Evolutionary conservation across 2,797 vertebrate species (phyloP).

Genomic region (Cuculus canorus): DNA sequence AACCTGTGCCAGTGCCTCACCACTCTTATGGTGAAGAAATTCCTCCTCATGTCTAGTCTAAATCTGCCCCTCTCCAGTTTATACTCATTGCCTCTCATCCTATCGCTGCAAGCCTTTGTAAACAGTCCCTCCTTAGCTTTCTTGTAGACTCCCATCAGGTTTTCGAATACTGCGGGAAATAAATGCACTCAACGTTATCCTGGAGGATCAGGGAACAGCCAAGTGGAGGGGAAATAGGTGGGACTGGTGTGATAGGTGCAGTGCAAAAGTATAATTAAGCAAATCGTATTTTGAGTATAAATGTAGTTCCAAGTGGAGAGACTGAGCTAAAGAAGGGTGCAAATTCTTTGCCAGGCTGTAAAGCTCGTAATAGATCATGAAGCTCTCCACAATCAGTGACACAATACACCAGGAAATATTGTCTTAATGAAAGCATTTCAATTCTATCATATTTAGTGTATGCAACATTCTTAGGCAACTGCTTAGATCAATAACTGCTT

Average conservation of each 20-base stretch:
- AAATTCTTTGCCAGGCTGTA: neutral
- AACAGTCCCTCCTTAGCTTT: too few species aligned
- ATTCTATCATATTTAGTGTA: neutral
- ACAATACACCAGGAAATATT: neutral
- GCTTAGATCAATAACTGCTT: neutral
- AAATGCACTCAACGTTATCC: neutral
- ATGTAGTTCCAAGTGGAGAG: neutral
- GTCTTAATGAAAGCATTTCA: neutral
- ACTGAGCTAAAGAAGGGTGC: neutral
- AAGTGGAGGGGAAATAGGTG: accelerated
- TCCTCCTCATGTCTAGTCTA: too few species aligned
- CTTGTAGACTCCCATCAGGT: too few species aligned
- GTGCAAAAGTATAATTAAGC: neutral
- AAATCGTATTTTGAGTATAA: neutral
- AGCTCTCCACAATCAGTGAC: neutral
- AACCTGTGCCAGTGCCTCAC: too few species aligned
- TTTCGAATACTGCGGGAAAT: neutral
- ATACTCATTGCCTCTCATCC: too few species aligned
- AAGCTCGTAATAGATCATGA: neutral
- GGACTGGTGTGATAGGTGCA: neutral
- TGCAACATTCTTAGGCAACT: neutral
- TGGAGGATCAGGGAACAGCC: neutral
- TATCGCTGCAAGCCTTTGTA: too few species aligned
- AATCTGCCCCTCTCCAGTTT: too few species aligned
- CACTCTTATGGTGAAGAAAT: too few species aligned